phyloP scores from a whole-genome alignment of 2,113 vertebrate genomes.

The Genyomyrus donnyi region DNA sequence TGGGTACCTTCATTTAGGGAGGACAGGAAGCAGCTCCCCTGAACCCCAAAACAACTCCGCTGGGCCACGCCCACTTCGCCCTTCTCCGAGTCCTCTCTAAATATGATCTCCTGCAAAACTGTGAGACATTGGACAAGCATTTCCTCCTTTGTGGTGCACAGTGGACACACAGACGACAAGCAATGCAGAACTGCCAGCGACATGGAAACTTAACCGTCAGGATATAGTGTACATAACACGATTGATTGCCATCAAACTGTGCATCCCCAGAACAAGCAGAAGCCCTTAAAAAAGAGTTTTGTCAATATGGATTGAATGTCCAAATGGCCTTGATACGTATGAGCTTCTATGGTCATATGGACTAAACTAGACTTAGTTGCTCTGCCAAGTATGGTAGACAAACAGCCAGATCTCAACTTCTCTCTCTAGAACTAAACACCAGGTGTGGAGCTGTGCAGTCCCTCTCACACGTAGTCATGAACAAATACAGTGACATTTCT shows the following conservation, averaged over 20 bases:
- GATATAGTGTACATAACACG: background rate
- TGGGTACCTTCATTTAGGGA: constrained; percentile 68
- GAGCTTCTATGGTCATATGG: background rate
- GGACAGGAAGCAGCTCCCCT: constrained; percentile 71
- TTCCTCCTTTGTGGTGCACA: constrained; percentile 33
- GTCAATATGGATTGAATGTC: background rate
- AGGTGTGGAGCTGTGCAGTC: background rate
- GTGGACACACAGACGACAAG: background rate
- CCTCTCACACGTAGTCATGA: background rate
- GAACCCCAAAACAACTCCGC: constrained; percentile 69
- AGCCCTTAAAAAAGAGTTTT: background rate
- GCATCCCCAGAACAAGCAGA: background rate
- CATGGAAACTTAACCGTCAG: background rate
- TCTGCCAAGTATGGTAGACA: background rate
- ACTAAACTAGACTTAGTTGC: background rate
- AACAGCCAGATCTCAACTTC: background rate
- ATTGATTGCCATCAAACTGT: background rate
- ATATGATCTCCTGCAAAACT: constrained; percentile 72
- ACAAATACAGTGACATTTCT: background rate
- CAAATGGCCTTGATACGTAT: background rate
- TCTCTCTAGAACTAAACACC: background rate
- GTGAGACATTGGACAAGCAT: constrained; percentile 47
- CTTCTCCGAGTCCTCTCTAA: constrained; percentile 71
- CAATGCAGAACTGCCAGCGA: background rate
- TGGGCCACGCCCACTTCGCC: constrained; percentile 64